These are phyloP conservation scores for Ceratina japonica DNA, from an alignment of 1,140 invertebrate genomes.

Conservation along the genomic window DNA sequence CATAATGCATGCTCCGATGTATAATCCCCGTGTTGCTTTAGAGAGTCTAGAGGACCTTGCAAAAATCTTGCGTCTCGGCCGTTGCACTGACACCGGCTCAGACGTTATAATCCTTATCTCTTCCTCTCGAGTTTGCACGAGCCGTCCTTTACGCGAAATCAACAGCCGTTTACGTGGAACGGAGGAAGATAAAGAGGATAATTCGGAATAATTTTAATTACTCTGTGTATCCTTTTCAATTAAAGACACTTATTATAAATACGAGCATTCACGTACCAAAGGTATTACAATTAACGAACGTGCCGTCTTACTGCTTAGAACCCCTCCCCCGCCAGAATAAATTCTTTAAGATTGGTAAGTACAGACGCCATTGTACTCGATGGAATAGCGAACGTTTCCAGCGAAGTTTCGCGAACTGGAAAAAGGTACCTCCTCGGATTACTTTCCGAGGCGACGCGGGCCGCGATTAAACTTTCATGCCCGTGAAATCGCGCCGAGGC, in stretches of 20 bases:
- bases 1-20: slow-evolving; percentile 34
- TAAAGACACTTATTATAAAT: no score
- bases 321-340: no score
- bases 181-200: no score
- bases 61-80: slow-evolving; percentile 20
- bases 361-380: background rate
- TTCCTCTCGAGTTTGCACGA: slow-evolving; percentile 25
- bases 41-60: background rate
- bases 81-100: slow-evolving; percentile 35
- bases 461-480: slow-evolving; percentile 57
- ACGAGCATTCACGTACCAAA: no score
- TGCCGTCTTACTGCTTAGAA: background rate
- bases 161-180: slow-evolving; percentile 8
- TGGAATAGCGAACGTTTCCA: background rate
- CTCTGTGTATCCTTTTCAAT: no score
- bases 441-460: slow-evolving; percentile 39
- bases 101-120: slow-evolving; percentile 39
- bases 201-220: no score
- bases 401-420: slow-evolving; percentile 12
- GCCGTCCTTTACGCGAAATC: slow-evolving; percentile 3
- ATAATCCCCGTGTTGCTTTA: slow-evolving; percentile 19
- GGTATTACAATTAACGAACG: background rate
- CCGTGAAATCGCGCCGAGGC: slow-evolving; percentile 45
- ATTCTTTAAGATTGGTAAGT: background rate
- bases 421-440: slow-evolving; percentile 35